Percentiles rank a stretch among this genome's conserved stretches.
Evolutionary conservation across 2,113 vertebrate genomes (phyloP).

Genomic region (Ctenodactylus gundi): DNA sequence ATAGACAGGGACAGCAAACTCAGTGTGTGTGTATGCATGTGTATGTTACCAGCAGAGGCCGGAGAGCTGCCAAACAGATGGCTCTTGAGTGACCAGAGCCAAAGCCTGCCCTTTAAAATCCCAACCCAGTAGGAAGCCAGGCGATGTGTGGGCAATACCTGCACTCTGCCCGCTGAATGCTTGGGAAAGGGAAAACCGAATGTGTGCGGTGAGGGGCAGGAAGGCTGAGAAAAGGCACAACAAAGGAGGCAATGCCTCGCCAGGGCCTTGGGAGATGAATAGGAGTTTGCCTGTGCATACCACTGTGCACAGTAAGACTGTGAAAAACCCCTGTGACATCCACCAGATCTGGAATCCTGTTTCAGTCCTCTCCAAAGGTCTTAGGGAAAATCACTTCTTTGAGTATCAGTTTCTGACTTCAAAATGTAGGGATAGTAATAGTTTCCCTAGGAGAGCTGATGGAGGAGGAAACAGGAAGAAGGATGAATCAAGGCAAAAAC

Average conservation of each 20-base stretch:
- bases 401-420: background rate
- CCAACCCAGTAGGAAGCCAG: background rate
- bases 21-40: background rate
- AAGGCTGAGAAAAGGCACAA: background rate
- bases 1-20: background rate
- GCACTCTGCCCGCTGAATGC: background rate
- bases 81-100: background rate
- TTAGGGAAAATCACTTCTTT: background rate
- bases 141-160: background rate
- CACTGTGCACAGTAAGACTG: background rate
- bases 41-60: background rate
- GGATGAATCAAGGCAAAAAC: rapidly evolving
- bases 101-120: background rate
- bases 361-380: too few relatives aligned
- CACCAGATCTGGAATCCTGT: background rate
- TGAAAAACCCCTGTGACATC: background rate
- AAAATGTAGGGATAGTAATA: background rate
- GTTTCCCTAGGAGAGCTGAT: background rate
- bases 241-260: background rate
- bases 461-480: background rate
- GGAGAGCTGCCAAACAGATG: background rate
- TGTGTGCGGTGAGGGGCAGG: background rate
- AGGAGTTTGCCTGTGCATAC: background rate
- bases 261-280: background rate
- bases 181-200: background rate